These are phyloP conservation scores for Drosophila ohnishii DNA, from an alignment of 1,140 invertebrate genomes.

Conservation along the genomic window DNA sequence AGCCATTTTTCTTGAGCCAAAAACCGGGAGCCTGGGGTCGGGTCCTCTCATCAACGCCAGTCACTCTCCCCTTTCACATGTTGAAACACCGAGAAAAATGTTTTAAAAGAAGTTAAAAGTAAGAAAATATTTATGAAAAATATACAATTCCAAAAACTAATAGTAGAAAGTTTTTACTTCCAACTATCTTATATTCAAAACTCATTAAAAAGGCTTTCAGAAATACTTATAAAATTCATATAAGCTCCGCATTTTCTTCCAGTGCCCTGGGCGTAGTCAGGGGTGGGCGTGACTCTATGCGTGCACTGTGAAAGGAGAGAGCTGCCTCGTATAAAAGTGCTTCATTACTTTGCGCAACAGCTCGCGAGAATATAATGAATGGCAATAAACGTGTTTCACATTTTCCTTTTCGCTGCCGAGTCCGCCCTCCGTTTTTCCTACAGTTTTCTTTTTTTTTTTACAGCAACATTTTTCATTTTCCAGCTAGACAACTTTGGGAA, in stretches of 20 bases:
- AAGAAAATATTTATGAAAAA: not conserved
- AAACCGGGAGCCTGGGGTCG: no score
- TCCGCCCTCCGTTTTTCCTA: slow-evolving; percentile 11
- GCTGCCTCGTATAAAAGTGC: slow-evolving; percentile 64
- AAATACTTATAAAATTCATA: not conserved
- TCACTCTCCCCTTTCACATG: no score
- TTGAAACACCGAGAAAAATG: slow-evolving; percentile 7
- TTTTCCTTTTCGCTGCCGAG: slow-evolving; percentile 60
- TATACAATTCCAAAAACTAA: not conserved
- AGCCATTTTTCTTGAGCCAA: no score
- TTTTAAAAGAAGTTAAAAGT: no score
- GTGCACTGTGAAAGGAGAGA: slow-evolving; percentile 54
- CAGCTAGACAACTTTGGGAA: slow-evolving; percentile 35
- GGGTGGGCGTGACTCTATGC: slow-evolving; percentile 10
- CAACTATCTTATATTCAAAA: not conserved
- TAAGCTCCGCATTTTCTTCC: not conserved
- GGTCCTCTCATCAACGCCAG: no score
- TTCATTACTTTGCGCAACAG: slow-evolving; percentile 81
- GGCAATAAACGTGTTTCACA: slow-evolving; percentile 81
- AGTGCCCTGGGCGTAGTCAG: slow-evolving; percentile 2
- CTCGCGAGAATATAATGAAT: slow-evolving; percentile 82
- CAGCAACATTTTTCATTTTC: slow-evolving; percentile 60
- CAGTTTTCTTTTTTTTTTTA: not conserved
- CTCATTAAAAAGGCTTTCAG: not conserved
- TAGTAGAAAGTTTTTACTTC: rapidly evolving